Evolutionary conservation across 2,797 vertebrate species (phyloP).

Genomic region (Mastacembelus armatus): DNA sequence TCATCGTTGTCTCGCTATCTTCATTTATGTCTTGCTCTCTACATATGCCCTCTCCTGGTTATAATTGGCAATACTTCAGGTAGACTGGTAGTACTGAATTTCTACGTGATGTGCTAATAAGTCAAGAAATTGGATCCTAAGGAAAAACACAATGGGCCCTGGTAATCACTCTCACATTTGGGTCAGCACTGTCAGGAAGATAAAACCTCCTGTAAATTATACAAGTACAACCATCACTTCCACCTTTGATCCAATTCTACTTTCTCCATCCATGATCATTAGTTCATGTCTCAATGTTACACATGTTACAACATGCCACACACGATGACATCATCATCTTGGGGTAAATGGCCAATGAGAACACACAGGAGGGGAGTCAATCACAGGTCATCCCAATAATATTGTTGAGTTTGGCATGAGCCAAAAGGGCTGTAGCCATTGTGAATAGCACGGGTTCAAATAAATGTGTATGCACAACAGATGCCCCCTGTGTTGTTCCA

Average conservation of each 20-base stretch:
- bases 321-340: conserved; percentile 64
- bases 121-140: not conserved
- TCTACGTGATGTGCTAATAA: not conserved
- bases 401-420: conserved; percentile 57
- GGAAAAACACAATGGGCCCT: not conserved
- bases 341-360: conserved; percentile 67
- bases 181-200: not conserved
- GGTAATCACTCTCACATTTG: not conserved
- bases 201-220: conserved; percentile 5
- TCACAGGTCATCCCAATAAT: conserved; percentile 69
- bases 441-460: conserved; percentile 72
- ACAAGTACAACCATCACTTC: conserved; percentile 9
- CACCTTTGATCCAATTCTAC: conserved; percentile 41
- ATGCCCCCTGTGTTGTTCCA: conserved; percentile 57
- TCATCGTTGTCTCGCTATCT: too few relatives aligned
- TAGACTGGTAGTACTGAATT: not conserved
- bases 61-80: not conserved
- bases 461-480: conserved; percentile 47
- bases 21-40: not conserved
- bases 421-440: conserved; percentile 71
- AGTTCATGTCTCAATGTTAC: conserved; percentile 45
- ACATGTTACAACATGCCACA: conserved; percentile 55
- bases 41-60: conserved; percentile 38
- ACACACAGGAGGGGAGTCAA: conserved; percentile 64
- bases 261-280: conserved; percentile 13